Percentiles rank a stretch among this genome's conserved stretches.
Conservation (phyloP, 1,140 invertebrate species). For the Amphibalanus amphitrite region DNA sequence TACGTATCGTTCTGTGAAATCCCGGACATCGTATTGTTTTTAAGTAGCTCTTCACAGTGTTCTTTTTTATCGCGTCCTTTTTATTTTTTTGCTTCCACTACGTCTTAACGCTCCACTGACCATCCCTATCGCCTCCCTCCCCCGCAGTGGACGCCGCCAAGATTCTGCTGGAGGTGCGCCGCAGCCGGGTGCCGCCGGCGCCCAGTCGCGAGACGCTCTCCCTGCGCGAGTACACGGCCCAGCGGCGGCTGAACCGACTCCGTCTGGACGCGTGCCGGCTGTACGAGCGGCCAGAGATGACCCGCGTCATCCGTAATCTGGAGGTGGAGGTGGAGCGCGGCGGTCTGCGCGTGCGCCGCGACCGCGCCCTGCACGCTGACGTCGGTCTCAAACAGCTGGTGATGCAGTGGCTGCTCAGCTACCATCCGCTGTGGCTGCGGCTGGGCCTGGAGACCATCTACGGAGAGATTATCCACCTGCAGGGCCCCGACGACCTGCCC, state of each 20-base stretch:
- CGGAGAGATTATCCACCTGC: slow-evolving; percentile 49
- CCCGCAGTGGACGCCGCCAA: not conserved
- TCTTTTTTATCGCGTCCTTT: no score
- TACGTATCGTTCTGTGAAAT: no score
- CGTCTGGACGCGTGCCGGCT: slow-evolving; percentile 26
- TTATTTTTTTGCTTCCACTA: no score
- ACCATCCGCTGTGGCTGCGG: slow-evolving; percentile 78
- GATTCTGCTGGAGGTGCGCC: not conserved
- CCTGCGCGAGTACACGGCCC: slow-evolving; percentile 28
- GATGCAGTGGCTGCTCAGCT: slow-evolving; percentile 56
- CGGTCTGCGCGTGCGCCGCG: slow-evolving; percentile 26
- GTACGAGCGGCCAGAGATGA: slow-evolving; percentile 27
- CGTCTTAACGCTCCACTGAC: no score
- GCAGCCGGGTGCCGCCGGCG: slow-evolving; percentile 18
- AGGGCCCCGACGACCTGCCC: slow-evolving; percentile 57
- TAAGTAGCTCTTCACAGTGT: no score
- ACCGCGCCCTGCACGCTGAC: slow-evolving; percentile 26
- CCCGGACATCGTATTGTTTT: no score
- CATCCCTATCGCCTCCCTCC: no score
- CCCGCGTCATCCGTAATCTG: slow-evolving; percentile 25
- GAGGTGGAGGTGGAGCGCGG: slow-evolving; percentile 30
- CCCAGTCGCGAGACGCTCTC: slow-evolving; percentile 32
- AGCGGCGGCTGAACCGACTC: slow-evolving; percentile 26
- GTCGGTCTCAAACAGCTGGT: slow-evolving; percentile 52
- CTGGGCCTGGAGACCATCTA: slow-evolving; percentile 74